Evolutionary conservation across 2,113 vertebrate genomes (phyloP).

Genomic region (Melanerpes aurifrons): DNA sequence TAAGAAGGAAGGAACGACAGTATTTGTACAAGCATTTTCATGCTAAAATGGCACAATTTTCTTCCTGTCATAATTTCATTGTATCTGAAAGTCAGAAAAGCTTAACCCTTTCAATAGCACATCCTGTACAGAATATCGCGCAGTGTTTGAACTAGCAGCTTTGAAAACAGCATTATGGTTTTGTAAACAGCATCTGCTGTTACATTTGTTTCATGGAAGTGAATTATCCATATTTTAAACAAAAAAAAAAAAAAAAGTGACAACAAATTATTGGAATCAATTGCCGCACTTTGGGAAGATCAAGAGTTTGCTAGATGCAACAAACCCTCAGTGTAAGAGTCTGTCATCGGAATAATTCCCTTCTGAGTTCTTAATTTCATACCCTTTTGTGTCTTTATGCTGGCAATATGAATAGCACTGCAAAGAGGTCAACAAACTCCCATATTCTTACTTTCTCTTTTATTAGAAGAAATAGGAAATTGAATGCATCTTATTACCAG

Average conservation of each 20-base stretch:
- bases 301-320: conserved; percentile 58
- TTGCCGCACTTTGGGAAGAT: conserved; percentile 57
- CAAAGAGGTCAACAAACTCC: conserved; percentile 60
- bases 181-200: conserved; percentile 69
- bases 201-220: conserved; percentile 62
- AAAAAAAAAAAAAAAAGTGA: background rate
- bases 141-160: conserved; percentile 32
- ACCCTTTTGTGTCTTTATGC: conserved; percentile 47
- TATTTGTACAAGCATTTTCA: conserved; percentile 91
- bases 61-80: conserved; percentile 91
- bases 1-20: conserved; percentile 85
- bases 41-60: conserved; percentile 91
- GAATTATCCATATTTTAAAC: conserved; percentile 48
- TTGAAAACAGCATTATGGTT: conserved; percentile 58
- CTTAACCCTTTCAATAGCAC: conserved; percentile 82
- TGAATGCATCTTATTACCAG: conserved; percentile 30
- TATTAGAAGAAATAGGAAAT: conserved; percentile 34
- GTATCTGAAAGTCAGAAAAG: conserved; percentile 85
- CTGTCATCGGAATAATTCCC: conserved; percentile 60
- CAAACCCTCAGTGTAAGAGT: conserved; percentile 2
- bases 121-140: conserved; percentile 48
- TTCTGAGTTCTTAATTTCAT: conserved; percentile 70
- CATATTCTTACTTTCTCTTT: conserved; percentile 43
- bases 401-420: conserved; percentile 11
- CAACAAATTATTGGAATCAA: conserved; percentile 73